Percentiles rank a stretch among this genome's conserved stretches.
phyloP scores from a whole-genome alignment of 2,888 invertebrate species.

The Pseudococcus longispinus region DNA sequence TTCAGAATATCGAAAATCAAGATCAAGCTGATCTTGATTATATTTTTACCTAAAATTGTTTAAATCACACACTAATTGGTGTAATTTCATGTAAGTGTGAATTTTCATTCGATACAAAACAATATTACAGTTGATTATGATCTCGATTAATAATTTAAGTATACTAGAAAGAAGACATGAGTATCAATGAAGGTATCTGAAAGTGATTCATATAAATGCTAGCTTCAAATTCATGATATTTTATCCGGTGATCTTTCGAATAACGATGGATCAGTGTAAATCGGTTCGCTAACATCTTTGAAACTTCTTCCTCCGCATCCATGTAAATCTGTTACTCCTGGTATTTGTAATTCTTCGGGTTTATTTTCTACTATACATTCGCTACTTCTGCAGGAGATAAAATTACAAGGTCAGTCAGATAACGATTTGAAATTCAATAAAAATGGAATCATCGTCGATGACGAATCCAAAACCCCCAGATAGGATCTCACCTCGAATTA shows the following conservation, averaged over 20 bases:
- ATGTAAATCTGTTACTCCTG: slow-evolving; percentile 53
- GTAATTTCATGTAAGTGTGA: too few relatives aligned
- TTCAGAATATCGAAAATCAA: too few relatives aligned
- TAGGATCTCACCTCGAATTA: slow-evolving; percentile 60
- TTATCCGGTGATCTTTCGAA: slow-evolving; percentile 75
- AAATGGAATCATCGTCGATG: not conserved
- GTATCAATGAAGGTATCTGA: not conserved
- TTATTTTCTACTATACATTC: slow-evolving; percentile 53
- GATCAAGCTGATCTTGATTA: too few relatives aligned
- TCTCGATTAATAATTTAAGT: not conserved
- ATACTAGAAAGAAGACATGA: not conserved
- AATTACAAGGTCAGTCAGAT: not conserved
- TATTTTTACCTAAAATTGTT: too few relatives aligned
- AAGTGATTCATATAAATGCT: not conserved
- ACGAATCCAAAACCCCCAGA: not conserved
- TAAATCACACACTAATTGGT: too few relatives aligned
- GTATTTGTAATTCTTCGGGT: slow-evolving; percentile 58
- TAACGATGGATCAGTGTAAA: slow-evolving; percentile 89
- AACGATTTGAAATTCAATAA: not conserved
- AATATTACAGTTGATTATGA: not conserved
- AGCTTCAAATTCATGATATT: not conserved
- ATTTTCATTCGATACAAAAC: not conserved
- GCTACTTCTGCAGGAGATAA: slow-evolving; percentile 21
- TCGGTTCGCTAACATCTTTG: slow-evolving; percentile 90
- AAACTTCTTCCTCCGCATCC: slow-evolving; percentile 68